A percentile compares a stretch with the other conserved stretches of the same genome.
Evolutionary conservation across 2,113 vertebrate genomes (phyloP).

Genomic region (Petroica traversi): DNA sequence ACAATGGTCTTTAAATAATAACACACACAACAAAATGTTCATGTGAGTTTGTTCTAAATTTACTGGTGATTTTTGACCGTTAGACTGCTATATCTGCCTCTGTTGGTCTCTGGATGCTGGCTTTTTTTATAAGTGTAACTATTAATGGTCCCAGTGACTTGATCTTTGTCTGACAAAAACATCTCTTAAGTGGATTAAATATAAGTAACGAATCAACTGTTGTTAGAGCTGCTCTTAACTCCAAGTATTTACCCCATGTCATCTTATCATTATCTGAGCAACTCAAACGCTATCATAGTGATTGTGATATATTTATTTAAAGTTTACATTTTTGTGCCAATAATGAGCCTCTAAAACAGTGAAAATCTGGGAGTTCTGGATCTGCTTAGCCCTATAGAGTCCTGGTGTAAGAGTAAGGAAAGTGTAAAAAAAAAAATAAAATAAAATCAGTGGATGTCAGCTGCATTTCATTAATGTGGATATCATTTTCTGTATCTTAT

Average conservation of each 20-base stretch:
- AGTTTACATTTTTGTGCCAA: neutral
- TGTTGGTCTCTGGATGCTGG: neutral
- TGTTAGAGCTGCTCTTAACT: neutral
- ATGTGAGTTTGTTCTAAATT: constrained; percentile 33
- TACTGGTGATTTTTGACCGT: neutral
- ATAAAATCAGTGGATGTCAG: neutral
- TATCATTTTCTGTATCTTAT: constrained; percentile 17
- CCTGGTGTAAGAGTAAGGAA: neutral
- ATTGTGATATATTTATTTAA: constrained; percentile 4
- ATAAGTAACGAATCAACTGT: neutral
- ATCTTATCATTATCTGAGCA: constrained; percentile 9
- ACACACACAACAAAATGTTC: neutral
- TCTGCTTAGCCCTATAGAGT: neutral
- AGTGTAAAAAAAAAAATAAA: neutral
- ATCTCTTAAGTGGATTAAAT: constrained; percentile 24
- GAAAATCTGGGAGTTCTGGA: neutral
- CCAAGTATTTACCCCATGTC: neutral
- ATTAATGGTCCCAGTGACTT: constrained; percentile 19
- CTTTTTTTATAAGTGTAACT: constrained; percentile 23
- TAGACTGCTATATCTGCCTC: constrained; percentile 14
- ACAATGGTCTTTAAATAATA: neutral
- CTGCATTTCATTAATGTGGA: constrained; percentile 28
- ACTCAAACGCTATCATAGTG: neutral
- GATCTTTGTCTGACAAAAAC: constrained; percentile 16
- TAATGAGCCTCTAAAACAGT: neutral